These are phyloP conservation scores for Galleria mellonella DNA, from an alignment of 1,140 invertebrate species.

Conservation along the genomic window DNA sequence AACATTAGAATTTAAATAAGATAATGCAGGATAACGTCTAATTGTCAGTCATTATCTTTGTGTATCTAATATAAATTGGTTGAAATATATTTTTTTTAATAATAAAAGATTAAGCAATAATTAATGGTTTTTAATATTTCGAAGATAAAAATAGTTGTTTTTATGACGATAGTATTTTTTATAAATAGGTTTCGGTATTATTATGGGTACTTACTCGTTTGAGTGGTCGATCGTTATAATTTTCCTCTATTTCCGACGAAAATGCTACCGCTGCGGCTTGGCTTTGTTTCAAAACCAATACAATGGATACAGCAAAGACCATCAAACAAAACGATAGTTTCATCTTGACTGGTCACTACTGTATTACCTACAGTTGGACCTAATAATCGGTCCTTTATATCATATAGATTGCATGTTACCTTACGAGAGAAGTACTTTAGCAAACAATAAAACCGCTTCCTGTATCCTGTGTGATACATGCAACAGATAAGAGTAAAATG, in stretches of 20 bases:
- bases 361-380: slow-evolving; percentile 8
- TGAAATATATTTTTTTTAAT: too few relatives aligned
- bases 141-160: too few relatives aligned
- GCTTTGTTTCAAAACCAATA: not conserved
- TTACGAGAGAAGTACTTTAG: slow-evolving; percentile 33
- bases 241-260: not conserved
- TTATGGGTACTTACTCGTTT: slow-evolving; percentile 15
- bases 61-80: too few relatives aligned
- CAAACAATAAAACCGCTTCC: slow-evolving; percentile 54
- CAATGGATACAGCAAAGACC: slow-evolving; percentile 24
- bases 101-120: too few relatives aligned
- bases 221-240: not conserved
- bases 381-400: slow-evolving; percentile 29
- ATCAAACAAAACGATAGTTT: slow-evolving; percentile 30
- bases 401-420: slow-evolving; percentile 27
- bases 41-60: too few relatives aligned
- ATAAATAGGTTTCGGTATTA: too few relatives aligned
- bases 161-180: too few relatives aligned
- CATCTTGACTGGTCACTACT: slow-evolving; percentile 34
- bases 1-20: too few relatives aligned
- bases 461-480: slow-evolving; percentile 38
- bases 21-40: too few relatives aligned
- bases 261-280: not conserved
- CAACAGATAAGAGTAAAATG: slow-evolving; percentile 24
- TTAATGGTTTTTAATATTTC: too few relatives aligned